phyloP scores from a whole-genome alignment of 2,797 vertebrate species.

The Sternotherus odoratus region DNA sequence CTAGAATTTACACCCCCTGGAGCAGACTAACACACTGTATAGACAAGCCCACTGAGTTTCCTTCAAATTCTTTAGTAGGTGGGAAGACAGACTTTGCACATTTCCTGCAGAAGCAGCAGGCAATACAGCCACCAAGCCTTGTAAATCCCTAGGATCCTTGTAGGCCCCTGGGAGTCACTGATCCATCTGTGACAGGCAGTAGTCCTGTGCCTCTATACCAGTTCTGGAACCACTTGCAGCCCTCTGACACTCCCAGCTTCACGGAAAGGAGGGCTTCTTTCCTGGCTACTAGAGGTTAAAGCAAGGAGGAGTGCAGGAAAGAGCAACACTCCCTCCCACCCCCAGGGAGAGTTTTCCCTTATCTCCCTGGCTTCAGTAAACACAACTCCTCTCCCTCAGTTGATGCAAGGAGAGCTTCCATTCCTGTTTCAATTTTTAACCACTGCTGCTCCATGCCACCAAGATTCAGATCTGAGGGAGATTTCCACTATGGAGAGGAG shows the following conservation, averaged over 20 bases:
- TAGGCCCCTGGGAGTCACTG: rapidly evolving
- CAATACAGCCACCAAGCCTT: rapidly evolving
- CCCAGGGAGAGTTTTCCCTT: not conserved
- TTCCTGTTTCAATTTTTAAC: not conserved
- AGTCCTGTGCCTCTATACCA: not conserved
- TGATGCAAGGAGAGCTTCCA: not conserved
- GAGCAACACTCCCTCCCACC: not conserved
- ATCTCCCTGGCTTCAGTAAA: not conserved
- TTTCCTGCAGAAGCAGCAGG: not conserved
- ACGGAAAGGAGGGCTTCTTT: not conserved
- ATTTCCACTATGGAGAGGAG: not conserved
- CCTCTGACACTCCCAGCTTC: not conserved
- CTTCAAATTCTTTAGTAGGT: not conserved
- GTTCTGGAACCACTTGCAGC: not conserved
- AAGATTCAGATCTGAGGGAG: not conserved
- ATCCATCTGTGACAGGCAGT: not conserved
- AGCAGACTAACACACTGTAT: not conserved
- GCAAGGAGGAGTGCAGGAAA: not conserved
- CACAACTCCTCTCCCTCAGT: not conserved
- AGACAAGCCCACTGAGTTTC: not conserved
- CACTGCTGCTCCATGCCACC: too few relatives aligned
- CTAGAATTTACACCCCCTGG: not conserved
- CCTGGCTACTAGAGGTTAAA: not conserved
- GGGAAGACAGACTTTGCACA: not conserved
- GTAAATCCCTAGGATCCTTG: not conserved